Evolutionary conservation across 2,797 vertebrate species (phyloP).

Genomic region (Steatocranus sp.): DNA sequence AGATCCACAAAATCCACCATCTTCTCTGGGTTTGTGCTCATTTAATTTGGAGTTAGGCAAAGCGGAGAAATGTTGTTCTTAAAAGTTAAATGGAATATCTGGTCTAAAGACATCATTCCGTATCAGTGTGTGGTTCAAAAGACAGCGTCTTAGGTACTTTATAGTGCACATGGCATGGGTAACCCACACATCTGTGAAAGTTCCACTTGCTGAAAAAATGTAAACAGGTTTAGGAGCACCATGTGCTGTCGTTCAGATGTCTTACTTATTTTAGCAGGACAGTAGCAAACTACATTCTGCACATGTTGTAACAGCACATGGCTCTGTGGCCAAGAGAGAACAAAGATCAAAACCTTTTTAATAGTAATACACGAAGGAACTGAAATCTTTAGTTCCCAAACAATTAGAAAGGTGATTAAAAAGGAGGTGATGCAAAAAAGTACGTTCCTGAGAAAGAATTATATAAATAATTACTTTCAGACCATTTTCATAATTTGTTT

Average conservation of each 20-base stretch:
- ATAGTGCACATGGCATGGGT: background rate
- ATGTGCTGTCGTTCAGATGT: background rate
- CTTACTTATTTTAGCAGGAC: background rate
- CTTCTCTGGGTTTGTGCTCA: background rate
- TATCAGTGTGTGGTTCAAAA: background rate
- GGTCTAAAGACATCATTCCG: background rate
- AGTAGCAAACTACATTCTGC: background rate
- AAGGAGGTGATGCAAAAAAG: background rate
- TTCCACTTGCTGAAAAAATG: background rate
- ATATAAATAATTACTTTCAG: background rate
- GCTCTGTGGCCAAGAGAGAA: background rate
- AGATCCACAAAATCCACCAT: background rate
- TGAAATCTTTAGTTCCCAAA: background rate
- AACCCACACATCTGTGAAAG: background rate
- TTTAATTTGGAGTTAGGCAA: background rate
- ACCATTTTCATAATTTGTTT: background rate
- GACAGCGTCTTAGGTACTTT: background rate
- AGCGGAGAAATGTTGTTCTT: background rate
- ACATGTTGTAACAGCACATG: background rate
- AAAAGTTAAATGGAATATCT: background rate
- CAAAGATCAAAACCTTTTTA: background rate
- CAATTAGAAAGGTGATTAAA: background rate
- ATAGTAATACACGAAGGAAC: background rate
- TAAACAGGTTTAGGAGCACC: background rate
- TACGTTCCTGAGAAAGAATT: background rate